Evolutionary conservation across 2,797 vertebrate genomes (phyloP).

Genomic region (Falco berigora): DNA sequence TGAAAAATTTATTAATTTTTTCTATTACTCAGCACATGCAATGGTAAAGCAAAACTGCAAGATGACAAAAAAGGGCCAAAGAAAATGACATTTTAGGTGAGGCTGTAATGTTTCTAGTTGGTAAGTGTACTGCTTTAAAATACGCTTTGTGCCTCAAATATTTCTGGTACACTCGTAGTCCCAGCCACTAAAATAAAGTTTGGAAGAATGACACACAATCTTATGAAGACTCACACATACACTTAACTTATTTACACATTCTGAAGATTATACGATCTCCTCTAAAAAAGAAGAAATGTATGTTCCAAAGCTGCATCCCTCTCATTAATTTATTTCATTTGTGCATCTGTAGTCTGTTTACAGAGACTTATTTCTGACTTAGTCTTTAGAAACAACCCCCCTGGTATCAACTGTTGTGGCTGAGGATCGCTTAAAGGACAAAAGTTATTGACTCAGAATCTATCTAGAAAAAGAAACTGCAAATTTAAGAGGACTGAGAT

Average conservation of each 20-base stretch:
- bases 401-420: not conserved
- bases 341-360: not conserved
- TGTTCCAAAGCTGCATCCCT: not conserved
- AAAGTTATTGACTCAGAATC: not conserved
- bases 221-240: not conserved
- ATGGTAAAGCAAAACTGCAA: not conserved
- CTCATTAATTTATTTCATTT: not conserved
- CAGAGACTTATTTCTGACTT: not conserved
- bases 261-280: not conserved
- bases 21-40: slow-evolving; percentile 5
- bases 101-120: not conserved
- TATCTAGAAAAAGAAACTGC: not conserved
- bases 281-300: not conserved
- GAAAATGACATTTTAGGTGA: not conserved
- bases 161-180: not conserved
- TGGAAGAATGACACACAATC: not conserved
- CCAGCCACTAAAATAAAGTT: not conserved
- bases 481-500: not conserved
- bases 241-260: not conserved
- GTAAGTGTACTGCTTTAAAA: not conserved
- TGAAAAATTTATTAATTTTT: not conserved
- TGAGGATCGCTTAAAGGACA: not conserved
- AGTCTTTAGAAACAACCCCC: not conserved
- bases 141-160: not conserved
- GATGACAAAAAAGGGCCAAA: not conserved